Evolutionary conservation across 2,797 vertebrate species (phyloP).

Genomic region (Enteromius thamalakanensis): DNA sequence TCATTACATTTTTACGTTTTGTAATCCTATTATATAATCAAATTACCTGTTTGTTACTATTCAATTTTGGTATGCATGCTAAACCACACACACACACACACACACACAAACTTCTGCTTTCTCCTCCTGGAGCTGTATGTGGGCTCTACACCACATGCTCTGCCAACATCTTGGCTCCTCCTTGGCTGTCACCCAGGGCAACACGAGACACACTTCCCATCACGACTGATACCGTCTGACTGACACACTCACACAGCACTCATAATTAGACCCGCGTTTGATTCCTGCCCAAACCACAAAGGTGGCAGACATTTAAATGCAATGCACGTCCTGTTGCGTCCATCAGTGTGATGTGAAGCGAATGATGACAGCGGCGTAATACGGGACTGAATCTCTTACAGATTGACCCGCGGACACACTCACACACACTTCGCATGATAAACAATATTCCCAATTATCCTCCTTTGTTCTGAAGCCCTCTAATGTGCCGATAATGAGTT

Average conservation of each 20-base stretch:
- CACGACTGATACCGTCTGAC: conserved; percentile 37
- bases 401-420: conserved; percentile 25
- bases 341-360: conserved; percentile 40
- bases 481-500: conserved; percentile 6
- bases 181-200: conserved; percentile 49
- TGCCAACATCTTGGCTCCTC: conserved; percentile 8
- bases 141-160: conserved; percentile 2
- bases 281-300: conserved; percentile 30
- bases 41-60: conserved; percentile 34
- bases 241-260: conserved; percentile 10
- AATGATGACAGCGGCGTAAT: conserved; percentile 43
- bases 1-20: conserved; percentile 1
- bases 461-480: neutral
- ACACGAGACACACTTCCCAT: conserved; percentile 21
- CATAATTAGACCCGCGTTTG: conserved; percentile 16
- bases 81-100: neutral
- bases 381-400: conserved; percentile 39
- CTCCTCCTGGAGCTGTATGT: conserved; percentile 8
- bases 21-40: conserved; percentile 29
- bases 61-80: conserved; percentile 28
- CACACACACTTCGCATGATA: conserved; percentile 8
- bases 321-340: conserved; percentile 26
- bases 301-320: conserved; percentile 20
- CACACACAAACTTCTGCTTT: conserved; percentile 7
- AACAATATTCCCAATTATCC: conserved; percentile 22